Percentiles rank a stretch among this genome's conserved stretches.
These are phyloP conservation scores for Halcyon chelicuti DNA, from an alignment of 2,797 vertebrate genomes.

Conservation along the genomic window DNA sequence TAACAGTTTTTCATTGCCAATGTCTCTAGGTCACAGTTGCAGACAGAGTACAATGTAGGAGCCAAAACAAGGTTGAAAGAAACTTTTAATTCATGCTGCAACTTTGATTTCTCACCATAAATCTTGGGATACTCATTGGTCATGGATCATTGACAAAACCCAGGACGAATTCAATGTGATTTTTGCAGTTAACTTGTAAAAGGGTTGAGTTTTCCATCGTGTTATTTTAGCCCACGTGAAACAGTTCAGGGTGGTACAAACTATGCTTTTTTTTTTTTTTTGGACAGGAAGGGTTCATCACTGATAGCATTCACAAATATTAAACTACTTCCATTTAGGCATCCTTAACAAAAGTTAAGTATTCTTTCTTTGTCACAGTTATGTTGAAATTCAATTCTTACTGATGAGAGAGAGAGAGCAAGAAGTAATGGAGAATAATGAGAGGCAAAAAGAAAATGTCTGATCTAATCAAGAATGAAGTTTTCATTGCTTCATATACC, in stretches of 20 bases:
- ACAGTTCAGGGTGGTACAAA: neutral
- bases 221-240: neutral
- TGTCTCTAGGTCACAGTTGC: neutral
- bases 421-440: accelerated
- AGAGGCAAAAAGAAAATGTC: neutral
- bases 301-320: neutral
- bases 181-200: neutral
- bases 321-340: neutral
- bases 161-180: neutral
- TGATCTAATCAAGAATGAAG: accelerated
- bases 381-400: neutral
- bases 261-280: neutral
- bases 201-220: neutral
- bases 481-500: accelerated
- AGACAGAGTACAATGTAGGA: neutral
- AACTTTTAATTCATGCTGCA: neutral
- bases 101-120: neutral
- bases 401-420: accelerated
- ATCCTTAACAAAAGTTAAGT: neutral
- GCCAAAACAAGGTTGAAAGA: neutral
- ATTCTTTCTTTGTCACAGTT: neutral
- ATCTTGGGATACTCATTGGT: neutral
- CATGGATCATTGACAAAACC: neutral
- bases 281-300: neutral
- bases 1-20: neutral